Percentiles rank a stretch among this genome's conserved stretches.
Evolutionary conservation across 2,113 vertebrate genomes (phyloP).

Genomic region (Galeopterus variegatus): DNA sequence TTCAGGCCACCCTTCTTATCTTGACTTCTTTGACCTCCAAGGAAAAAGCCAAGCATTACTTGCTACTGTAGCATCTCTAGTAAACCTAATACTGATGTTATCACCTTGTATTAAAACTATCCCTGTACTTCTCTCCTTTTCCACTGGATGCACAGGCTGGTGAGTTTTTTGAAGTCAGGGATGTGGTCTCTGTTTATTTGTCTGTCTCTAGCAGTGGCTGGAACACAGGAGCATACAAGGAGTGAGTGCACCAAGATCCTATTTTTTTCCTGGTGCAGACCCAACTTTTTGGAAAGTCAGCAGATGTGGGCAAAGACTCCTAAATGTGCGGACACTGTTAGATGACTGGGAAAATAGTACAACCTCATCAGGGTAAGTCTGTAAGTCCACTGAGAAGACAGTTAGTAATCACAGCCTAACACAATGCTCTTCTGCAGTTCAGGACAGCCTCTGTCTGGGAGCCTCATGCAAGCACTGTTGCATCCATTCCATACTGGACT

Average conservation of each 20-base stretch:
- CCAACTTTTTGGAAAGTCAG: not conserved
- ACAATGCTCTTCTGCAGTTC: not conserved
- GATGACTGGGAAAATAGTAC: not conserved
- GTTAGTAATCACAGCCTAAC: not conserved
- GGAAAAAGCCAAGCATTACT: too few species aligned
- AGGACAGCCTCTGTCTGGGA: not conserved
- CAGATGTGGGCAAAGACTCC: not conserved
- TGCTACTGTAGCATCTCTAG: not conserved
- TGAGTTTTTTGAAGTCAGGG: not conserved
- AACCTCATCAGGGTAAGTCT: too few species aligned
- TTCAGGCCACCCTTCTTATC: not conserved
- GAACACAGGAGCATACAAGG: not conserved
- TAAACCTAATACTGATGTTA: not conserved
- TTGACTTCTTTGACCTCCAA: not conserved
- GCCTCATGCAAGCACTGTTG: not conserved
- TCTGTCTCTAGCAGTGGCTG: not conserved
- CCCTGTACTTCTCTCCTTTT: too few species aligned
- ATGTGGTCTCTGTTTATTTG: not conserved
- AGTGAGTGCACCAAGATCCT: accelerated
- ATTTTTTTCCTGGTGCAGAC: not conserved
- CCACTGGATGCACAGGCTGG: accelerated
- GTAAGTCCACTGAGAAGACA: accelerated
- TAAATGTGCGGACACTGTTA: not conserved
- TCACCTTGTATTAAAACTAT: not conserved
- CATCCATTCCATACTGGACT: accelerated